Evolutionary conservation across 1,140 invertebrate genomes (phyloP).

Genomic region (Psix sp.): DNA sequence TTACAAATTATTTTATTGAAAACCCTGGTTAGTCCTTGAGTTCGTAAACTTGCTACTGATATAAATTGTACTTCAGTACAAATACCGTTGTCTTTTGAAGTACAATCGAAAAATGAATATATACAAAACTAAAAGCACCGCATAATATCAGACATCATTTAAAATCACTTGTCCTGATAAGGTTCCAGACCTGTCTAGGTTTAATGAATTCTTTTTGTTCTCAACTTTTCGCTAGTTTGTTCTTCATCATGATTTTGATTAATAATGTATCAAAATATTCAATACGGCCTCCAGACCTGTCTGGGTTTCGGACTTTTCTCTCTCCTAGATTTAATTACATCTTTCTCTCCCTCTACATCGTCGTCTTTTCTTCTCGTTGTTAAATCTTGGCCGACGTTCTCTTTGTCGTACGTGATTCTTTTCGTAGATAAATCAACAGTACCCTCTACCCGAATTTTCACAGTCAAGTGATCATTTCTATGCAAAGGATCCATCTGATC

Average conservation of each 20-base stretch:
- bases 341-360: constrained; percentile 64
- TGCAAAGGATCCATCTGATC: constrained; percentile 58
- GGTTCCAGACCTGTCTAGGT: constrained; percentile 6
- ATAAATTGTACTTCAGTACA: constrained; percentile 50
- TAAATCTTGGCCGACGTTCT: constrained; percentile 74
- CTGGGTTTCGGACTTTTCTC: constrained; percentile 74
- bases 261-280: constrained; percentile 17
- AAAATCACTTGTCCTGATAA: constrained; percentile 11
- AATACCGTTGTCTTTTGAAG: constrained; percentile 29
- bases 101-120: constrained; percentile 45
- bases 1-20: constrained; percentile 70
- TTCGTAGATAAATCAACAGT: constrained; percentile 73
- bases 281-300: constrained; percentile 76
- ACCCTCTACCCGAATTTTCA: constrained; percentile 72
- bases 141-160: constrained; percentile 25
- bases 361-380: constrained; percentile 71
- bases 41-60: constrained; percentile 56
- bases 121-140: constrained; percentile 44
- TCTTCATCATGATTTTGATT: too few relatives aligned
- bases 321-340: constrained; percentile 63
- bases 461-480: constrained; percentile 62
- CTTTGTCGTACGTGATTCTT: constrained; percentile 67
- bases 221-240: neutral
- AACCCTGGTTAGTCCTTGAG: constrained; percentile 77
- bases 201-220: constrained; percentile 1